Conservation (phyloP, 2,888 invertebrate genomes). For the Volucella inanis region DNA sequence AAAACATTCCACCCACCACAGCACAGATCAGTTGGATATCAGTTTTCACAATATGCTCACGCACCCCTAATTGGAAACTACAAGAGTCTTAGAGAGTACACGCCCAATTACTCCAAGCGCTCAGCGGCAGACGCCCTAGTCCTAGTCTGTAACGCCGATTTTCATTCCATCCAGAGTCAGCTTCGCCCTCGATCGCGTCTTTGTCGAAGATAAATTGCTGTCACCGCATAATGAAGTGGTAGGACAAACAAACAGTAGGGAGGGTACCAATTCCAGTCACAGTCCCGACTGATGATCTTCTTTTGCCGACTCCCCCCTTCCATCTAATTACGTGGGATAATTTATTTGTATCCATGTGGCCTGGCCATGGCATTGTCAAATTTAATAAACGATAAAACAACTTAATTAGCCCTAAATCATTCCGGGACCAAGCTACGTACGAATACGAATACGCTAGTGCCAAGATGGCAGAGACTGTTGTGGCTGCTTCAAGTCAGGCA, state of each 20-base stretch:
- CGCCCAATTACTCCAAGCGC: slow-evolving; percentile 71
- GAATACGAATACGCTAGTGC: too few species aligned
- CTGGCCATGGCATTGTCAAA: slow-evolving; percentile 72
- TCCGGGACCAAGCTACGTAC: slow-evolving; percentile 21
- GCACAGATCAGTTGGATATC: slow-evolving; percentile 30
- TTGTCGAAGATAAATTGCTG: slow-evolving; percentile 70
- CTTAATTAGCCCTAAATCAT: slow-evolving; percentile 74
- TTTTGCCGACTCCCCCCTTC: background rate
- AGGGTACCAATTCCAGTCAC: slow-evolving; percentile 16
- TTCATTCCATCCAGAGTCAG: slow-evolving; percentile 33
- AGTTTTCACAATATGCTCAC: slow-evolving; percentile 43
- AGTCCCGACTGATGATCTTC: slow-evolving; percentile 18
- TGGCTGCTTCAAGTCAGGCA: too few species aligned
- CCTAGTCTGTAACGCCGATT: slow-evolving; percentile 35
- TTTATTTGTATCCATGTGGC: slow-evolving; percentile 71
- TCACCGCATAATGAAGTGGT: slow-evolving; percentile 73
- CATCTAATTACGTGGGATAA: slow-evolving; percentile 71
- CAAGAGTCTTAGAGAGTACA: slow-evolving; percentile 55
- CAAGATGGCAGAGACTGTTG: too few species aligned
- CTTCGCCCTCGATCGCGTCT: slow-evolving; percentile 50
- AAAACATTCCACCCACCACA: slow-evolving; percentile 62
- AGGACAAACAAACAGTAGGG: slow-evolving; percentile 69
- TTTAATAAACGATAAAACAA: slow-evolving; percentile 73
- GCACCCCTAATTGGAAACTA: slow-evolving; percentile 69
- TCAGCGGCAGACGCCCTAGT: slow-evolving; percentile 16